Percentiles rank a stretch among this genome's conserved stretches.
Evolutionary conservation across 2,113 vertebrate species (phyloP).

Genomic region (Thalassarche chlororhynchos): DNA sequence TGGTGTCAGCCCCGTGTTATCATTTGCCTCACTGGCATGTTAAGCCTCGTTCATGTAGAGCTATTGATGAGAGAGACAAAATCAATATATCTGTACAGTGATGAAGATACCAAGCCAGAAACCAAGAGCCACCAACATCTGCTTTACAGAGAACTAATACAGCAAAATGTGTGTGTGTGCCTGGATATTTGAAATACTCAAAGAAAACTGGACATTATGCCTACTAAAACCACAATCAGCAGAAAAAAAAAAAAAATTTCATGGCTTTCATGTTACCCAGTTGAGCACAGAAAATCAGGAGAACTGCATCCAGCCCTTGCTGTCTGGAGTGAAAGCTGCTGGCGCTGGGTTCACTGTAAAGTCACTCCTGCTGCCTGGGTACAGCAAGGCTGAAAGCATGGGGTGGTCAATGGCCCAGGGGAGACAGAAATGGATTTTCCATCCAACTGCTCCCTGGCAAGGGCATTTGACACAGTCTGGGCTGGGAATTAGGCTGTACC

Average conservation of each 20-base stretch:
- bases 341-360: not conserved
- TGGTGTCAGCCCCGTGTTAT: not conserved
- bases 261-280: not conserved
- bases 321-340: not conserved
- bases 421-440: not conserved
- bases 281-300: not conserved
- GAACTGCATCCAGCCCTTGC: not conserved
- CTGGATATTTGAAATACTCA: not conserved
- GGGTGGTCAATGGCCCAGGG: not conserved
- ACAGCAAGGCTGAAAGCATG: not conserved
- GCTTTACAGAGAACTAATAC: not conserved
- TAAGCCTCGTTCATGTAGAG: not conserved
- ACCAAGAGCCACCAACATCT: not conserved
- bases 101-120: not conserved
- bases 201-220: not conserved
- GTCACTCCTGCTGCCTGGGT: not conserved
- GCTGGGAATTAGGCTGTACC: not conserved
- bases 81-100: not conserved
- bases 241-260: not conserved
- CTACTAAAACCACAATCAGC: not conserved
- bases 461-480: not conserved
- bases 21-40: not conserved
- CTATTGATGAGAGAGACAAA: slow-evolving; percentile 2
- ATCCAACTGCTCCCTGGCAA: not conserved
- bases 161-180: not conserved